Conservation (phyloP, 1,140 invertebrate species). For the Drosophila quadrilineata region DNA sequence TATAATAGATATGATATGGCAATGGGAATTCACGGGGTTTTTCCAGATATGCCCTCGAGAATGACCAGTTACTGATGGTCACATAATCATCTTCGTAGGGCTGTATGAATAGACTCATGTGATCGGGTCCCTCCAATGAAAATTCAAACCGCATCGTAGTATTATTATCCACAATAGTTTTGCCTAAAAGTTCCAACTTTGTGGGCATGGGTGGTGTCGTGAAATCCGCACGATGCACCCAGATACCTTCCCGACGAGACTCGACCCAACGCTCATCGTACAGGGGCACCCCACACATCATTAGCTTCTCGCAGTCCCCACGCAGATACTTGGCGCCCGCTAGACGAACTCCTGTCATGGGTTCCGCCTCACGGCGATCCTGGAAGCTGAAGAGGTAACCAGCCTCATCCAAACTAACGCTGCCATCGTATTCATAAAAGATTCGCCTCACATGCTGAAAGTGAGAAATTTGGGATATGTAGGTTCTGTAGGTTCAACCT, state of each 20-base stretch:
- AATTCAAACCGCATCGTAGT: constrained; percentile 6
- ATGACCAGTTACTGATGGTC: constrained; percentile 16
- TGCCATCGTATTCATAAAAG: constrained; percentile 83
- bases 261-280: constrained; percentile 82
- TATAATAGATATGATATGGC: constrained; percentile 19
- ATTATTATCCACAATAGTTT: constrained; percentile 14
- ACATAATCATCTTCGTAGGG: constrained; percentile 14
- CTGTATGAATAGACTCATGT: constrained; percentile 23
- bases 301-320: constrained; percentile 84
- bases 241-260: constrained; percentile 20
- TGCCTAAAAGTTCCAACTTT: background rate
- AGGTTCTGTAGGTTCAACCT: no score
- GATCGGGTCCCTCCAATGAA: constrained; percentile 1
- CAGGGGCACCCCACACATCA: constrained; percentile 88
- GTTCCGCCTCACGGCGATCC: constrained; percentile 86
- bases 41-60: constrained; percentile 8
- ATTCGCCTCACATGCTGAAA: constrained; percentile 84
- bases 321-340: constrained; percentile 83
- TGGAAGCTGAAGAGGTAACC: constrained; percentile 88
- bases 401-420: constrained; percentile 82
- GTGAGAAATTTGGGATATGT: background rate
- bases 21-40: constrained; percentile 1
- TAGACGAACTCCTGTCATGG: constrained; percentile 78
- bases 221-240: constrained; percentile 23
- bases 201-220: background rate